These are phyloP conservation scores for Typhlichthys subterraneus DNA, from an alignment of 2,797 vertebrate genomes.

Conservation along the genomic window DNA sequence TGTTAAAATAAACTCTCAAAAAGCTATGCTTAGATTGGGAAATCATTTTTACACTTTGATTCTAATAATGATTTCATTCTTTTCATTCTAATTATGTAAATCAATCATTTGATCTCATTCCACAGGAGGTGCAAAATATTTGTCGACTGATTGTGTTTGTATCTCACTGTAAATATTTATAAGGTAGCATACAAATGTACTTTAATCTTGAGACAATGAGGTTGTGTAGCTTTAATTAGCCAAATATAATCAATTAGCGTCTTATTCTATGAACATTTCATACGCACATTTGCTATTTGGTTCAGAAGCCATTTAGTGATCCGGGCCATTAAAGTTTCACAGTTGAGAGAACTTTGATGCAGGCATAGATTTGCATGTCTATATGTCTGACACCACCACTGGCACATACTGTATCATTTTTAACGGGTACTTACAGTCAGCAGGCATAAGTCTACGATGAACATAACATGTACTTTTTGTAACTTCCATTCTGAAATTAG, in stretches of 20 bases:
- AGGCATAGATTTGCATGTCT: conserved; percentile 52
- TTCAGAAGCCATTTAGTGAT: conserved; percentile 7
- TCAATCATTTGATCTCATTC: no score
- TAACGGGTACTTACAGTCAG: conserved; percentile 27
- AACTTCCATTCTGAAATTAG: not conserved
- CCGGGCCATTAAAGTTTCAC: conserved; percentile 32
- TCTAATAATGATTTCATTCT: conserved; percentile 5
- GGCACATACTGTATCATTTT: conserved; percentile 14
- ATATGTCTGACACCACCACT: conserved; percentile 30
- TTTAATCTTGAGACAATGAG: not conserved
- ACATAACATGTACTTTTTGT: conserved; percentile 4
- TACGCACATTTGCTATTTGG: not conserved
- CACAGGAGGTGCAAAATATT: not conserved
- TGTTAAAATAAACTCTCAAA: no score
- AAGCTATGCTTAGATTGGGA: no score
- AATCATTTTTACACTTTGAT: no score
- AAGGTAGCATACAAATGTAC: not conserved
- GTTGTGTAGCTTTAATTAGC: not conserved
- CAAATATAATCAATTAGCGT: not conserved
- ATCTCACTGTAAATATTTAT: not conserved
- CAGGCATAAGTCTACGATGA: conserved; percentile 14
- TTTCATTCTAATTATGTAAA: conserved; percentile 6
- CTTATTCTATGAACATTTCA: not conserved
- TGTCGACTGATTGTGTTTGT: not conserved
- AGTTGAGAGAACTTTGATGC: conserved; percentile 33